Percentiles rank a stretch among this genome's conserved stretches.
Conservation (phyloP, 2,797 vertebrate genomes). For the Calcarius lapponicus region DNA sequence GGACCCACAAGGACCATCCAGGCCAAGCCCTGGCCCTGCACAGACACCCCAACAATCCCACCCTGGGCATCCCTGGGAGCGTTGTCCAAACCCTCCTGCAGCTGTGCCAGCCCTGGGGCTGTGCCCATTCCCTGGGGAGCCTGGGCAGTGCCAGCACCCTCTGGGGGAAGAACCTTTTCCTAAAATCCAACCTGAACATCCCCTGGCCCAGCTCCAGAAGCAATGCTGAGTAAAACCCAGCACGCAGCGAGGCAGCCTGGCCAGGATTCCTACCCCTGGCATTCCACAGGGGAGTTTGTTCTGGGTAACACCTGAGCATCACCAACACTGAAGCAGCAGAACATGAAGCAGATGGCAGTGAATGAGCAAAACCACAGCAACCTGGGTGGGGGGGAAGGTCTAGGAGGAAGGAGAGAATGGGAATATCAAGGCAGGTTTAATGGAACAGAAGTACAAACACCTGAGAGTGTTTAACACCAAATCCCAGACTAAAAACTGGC, state of each 20-base stretch:
- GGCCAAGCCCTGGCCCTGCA: fast-evolving
- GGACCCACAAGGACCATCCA: fast-evolving
- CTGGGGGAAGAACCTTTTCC: background rate
- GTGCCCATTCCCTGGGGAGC: background rate
- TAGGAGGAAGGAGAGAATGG: background rate
- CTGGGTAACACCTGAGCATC: background rate
- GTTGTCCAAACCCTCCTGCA: fast-evolving
- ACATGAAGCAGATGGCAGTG: fast-evolving
- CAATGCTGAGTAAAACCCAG: background rate
- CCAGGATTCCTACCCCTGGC: background rate
- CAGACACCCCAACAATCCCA: too few relatives aligned
- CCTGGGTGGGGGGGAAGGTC: too few relatives aligned
- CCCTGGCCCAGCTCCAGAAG: background rate
- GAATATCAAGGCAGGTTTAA: background rate
- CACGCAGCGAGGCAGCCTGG: fast-evolving
- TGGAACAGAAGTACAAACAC: background rate
- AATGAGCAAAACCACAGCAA: background rate
- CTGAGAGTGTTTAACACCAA: background rate
- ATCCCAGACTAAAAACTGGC: background rate
- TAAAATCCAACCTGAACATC: fast-evolving
- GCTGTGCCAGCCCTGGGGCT: background rate
- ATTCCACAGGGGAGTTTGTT: background rate
- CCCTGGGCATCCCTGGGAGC: fast-evolving
- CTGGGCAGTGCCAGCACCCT: background rate
- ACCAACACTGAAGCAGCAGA: background rate